Percentiles rank a stretch among this genome's conserved stretches.
phyloP scores from a whole-genome alignment of 2,113 vertebrate species.

The Halichoerus grypus region DNA sequence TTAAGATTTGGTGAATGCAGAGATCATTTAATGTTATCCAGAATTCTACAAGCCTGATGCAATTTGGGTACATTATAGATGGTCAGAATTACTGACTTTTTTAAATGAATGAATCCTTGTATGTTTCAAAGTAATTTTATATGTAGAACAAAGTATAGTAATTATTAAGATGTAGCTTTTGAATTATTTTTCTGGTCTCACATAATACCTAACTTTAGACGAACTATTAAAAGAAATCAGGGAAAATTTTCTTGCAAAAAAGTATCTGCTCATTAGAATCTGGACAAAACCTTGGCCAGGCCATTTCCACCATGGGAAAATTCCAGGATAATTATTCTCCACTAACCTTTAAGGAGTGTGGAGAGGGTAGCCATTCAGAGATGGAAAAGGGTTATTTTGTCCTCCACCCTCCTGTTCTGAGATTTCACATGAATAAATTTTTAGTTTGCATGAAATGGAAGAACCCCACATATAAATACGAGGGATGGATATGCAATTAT shows the following conservation, averaged over 20 bases:
- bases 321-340: neutral
- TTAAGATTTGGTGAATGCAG: constrained; percentile 13
- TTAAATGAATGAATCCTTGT: constrained; percentile 1
- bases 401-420: neutral
- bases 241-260: neutral
- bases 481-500: neutral
- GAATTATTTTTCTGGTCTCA: neutral
- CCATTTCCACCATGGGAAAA: neutral
- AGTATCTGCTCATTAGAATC: neutral
- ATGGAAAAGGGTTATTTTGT: neutral
- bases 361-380: neutral
- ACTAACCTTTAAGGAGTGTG: neutral
- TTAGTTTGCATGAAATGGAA: constrained; percentile 46
- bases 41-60: neutral
- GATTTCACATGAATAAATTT: neutral
- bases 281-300: neutral
- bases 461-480: neutral
- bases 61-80: neutral
- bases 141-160: neutral
- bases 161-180: neutral
- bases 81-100: neutral
- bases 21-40: neutral
- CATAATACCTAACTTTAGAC: neutral
- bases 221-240: neutral
- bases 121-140: neutral